These are phyloP conservation scores for Hemicrepidius hirtus DNA, from an alignment of 2,888 invertebrate species.

Conservation along the genomic window DNA sequence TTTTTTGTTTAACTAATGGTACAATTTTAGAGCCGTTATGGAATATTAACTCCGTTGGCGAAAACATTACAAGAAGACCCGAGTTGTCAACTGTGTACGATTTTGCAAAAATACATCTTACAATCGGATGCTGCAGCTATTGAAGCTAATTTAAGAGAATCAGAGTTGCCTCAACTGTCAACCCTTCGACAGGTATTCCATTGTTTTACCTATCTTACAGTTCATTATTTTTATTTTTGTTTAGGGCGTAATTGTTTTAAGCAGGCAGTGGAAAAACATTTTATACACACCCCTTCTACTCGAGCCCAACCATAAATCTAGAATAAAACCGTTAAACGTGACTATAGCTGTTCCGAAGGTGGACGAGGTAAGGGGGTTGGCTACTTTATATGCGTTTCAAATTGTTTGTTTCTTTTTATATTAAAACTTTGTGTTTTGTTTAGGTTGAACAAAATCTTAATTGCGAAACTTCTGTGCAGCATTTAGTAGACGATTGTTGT, in stretches of 20 bases:
- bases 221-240: constrained; percentile 44
- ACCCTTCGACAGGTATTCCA: constrained; percentile 86
- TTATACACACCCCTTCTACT: constrained; percentile 93
- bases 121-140: constrained; percentile 85
- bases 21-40: constrained; percentile 87
- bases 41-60: constrained; percentile 89
- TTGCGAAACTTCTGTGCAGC: constrained; percentile 29
- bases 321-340: constrained; percentile 89
- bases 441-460: constrained; percentile 46
- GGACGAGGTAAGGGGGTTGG: constrained; percentile 80
- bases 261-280: constrained; percentile 97
- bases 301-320: constrained; percentile 90
- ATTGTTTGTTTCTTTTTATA: constrained; percentile 5
- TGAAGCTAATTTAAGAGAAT: constrained; percentile 88
- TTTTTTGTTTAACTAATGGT: no score
- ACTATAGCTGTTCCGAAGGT: constrained; percentile 91
- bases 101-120: constrained; percentile 88
- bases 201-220: background rate
- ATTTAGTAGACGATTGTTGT: constrained; percentile 30
- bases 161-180: constrained; percentile 90
- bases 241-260: constrained; percentile 95
- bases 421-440: constrained; percentile 38
- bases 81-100: constrained; percentile 93
- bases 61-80: constrained; percentile 96
- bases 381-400: background rate